Evolutionary conservation across 2,888 invertebrate genomes (phyloP).

Genomic region (Agrochola lota): DNA sequence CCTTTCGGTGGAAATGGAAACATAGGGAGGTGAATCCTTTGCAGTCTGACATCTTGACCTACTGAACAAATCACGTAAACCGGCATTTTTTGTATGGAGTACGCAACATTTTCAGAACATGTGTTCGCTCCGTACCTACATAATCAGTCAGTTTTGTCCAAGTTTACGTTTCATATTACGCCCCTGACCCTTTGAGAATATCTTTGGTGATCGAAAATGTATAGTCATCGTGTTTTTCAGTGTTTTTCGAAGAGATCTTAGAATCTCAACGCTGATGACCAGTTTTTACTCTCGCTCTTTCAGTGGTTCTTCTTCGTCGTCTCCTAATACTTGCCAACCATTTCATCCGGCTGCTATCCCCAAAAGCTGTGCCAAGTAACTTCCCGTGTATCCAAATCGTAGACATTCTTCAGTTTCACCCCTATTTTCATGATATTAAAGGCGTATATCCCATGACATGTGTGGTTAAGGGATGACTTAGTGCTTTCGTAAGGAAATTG

Average conservation of each 20-base stretch:
- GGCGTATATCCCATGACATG: conserved; percentile 83
- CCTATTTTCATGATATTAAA: conserved; percentile 80
- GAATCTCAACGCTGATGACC: background rate
- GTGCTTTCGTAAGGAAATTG: conserved; percentile 85
- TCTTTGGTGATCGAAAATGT: background rate
- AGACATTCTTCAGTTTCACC: conserved; percentile 75
- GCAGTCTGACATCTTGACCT: conserved; percentile 48
- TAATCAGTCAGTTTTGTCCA: background rate
- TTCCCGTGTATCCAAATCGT: conserved; percentile 71
- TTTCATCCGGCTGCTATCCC: background rate
- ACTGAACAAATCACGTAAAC: background rate
- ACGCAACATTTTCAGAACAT: background rate
- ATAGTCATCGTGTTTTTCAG: background rate
- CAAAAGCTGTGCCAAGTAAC: conserved; percentile 58
- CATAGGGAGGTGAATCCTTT: conserved; percentile 66
- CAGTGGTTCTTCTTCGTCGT: background rate
- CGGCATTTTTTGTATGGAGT: background rate
- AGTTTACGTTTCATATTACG: too few species aligned
- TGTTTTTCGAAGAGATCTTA: background rate
- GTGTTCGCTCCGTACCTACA: too few species aligned
- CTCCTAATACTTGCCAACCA: background rate
- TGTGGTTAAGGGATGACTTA: conserved; percentile 86
- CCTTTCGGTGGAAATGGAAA: conserved; percentile 80
- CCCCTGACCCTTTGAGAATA: too few species aligned
- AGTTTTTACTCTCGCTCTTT: background rate